These are phyloP conservation scores for Paramormyrops kingsleyae DNA, from an alignment of 2,113 vertebrate genomes.

Conservation along the genomic window DNA sequence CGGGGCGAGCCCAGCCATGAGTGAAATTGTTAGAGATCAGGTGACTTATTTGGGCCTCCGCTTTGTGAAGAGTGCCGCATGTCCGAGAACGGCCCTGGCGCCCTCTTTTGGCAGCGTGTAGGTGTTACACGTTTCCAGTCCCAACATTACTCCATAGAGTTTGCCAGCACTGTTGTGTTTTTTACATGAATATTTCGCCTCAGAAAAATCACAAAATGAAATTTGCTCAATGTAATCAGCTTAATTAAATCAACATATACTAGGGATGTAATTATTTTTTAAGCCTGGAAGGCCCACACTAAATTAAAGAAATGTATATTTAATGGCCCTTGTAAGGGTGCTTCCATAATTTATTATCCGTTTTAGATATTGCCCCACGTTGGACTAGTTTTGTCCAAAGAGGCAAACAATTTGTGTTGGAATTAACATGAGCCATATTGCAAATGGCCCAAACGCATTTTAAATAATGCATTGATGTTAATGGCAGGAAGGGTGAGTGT, in stretches of 20 bases:
- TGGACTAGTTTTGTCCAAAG: not conserved
- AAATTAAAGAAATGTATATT: conserved; percentile 20
- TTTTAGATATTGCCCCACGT: not conserved
- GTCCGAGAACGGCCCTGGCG: not conserved
- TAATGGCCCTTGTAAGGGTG: not conserved
- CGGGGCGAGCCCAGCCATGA: not conserved
- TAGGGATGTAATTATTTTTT: not conserved
- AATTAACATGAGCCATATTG: not conserved
- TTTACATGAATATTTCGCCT: not conserved
- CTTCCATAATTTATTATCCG: conserved; percentile 7
- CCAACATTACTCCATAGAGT: not conserved
- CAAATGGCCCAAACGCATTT: not conserved
- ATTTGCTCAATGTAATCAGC: conserved; percentile 8
- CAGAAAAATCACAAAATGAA: not conserved
- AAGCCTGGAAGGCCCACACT: not conserved
- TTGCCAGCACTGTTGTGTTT: not conserved
- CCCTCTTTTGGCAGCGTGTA: not conserved
- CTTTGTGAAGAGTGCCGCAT: not conserved
- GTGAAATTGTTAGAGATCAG: not conserved
- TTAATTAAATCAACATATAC: conserved; percentile 21
- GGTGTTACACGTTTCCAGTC: not conserved
- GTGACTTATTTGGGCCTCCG: not conserved
- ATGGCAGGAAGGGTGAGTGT: not conserved
- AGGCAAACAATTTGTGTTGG: not conserved
- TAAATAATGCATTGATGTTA: not conserved